Evolutionary conservation across 2,888 invertebrate species (phyloP).

Genomic region (Dyspetes luteomarginatus): DNA sequence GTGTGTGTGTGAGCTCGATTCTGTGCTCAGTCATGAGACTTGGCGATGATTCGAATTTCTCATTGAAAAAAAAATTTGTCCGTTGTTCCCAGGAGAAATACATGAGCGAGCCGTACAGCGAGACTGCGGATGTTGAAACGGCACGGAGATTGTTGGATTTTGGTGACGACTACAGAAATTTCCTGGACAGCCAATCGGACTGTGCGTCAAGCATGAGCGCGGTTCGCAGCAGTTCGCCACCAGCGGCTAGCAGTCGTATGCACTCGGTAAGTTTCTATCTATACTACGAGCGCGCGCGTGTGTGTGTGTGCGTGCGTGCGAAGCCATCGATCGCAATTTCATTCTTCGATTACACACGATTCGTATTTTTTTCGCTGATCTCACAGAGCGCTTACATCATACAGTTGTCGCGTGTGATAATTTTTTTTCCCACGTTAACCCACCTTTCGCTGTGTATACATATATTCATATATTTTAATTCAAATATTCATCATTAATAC

Average conservation of each 20-base stretch:
- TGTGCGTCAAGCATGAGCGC: slow-evolving; percentile 92
- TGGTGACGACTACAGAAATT: slow-evolving; percentile 95
- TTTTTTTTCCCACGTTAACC: background rate
- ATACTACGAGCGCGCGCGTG: background rate
- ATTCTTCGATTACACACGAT: slow-evolving; percentile 26
- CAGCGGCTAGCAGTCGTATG: slow-evolving; percentile 78
- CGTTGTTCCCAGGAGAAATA: slow-evolving; percentile 91
- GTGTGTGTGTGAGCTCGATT: background rate
- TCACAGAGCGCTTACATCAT: slow-evolving; percentile 62
- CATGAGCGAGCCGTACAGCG: slow-evolving; percentile 95
- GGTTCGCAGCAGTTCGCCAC: slow-evolving; percentile 84
- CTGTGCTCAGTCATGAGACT: background rate
- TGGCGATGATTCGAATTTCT: slow-evolving; percentile 9
- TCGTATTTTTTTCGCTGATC: slow-evolving; percentile 18
- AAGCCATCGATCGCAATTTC: slow-evolving; percentile 19
- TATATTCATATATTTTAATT: no score
- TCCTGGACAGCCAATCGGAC: slow-evolving; percentile 95
- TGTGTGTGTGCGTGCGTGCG: background rate
- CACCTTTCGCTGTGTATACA: background rate
- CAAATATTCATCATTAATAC: slow-evolving; percentile 2
- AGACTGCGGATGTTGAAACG: slow-evolving; percentile 93
- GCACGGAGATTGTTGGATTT: slow-evolving; percentile 93
- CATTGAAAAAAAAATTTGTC: background rate
- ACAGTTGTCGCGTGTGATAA: slow-evolving; percentile 63
- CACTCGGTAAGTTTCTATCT: slow-evolving; percentile 77